These are phyloP conservation scores for Trachelipus rathkii DNA, from an alignment of 1,140 invertebrate species.

Conservation along the genomic window DNA sequence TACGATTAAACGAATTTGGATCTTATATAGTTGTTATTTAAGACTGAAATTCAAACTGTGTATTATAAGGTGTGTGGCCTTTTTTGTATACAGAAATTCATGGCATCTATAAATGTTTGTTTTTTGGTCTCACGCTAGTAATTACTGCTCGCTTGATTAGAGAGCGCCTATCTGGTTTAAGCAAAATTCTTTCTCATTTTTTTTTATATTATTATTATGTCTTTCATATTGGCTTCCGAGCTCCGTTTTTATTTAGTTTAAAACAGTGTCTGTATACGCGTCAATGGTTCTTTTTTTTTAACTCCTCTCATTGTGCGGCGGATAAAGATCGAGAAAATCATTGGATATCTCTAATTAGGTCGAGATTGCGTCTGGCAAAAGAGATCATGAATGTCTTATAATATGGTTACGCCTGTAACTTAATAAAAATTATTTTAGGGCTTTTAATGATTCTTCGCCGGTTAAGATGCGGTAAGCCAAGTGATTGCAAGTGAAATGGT, in stretches of 20 bases:
- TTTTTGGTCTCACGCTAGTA: background rate
- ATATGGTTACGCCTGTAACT: no score
- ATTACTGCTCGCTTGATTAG: conserved; percentile 3
- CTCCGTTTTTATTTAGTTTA: background rate
- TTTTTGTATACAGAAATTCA: background rate
- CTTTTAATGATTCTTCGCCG: no score
- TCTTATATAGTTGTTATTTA: background rate
- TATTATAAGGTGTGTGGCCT: background rate
- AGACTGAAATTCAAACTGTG: background rate
- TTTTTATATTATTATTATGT: background rate
- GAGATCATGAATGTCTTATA: no score
- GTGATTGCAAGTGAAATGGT: no score
- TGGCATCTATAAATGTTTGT: background rate
- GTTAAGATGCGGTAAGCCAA: no score
- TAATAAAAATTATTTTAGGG: no score
- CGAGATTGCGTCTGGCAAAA: background rate
- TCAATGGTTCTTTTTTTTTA: background rate
- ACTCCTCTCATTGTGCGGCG: no score
- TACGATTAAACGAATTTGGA: background rate
- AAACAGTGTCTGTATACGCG: background rate
- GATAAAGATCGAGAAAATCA: background rate
- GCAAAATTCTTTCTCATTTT: background rate
- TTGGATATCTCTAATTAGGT: background rate
- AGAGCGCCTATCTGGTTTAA: background rate
- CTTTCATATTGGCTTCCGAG: background rate